phyloP scores from a whole-genome alignment of 2,888 invertebrate species.

The Andricus quercusramuli region DNA sequence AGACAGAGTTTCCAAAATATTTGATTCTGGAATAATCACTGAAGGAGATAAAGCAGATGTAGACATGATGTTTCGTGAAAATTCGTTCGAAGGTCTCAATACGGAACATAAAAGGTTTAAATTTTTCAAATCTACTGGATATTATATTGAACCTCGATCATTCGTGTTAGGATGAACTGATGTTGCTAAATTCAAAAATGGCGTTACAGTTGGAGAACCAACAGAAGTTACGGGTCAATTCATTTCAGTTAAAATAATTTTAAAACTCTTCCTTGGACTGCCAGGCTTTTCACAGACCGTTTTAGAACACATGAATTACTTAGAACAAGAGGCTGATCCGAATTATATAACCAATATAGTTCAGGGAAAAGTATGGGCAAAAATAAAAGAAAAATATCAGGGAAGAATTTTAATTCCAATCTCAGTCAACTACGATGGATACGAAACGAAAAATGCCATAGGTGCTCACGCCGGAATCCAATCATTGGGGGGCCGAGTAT shows the following conservation, averaged over 20 bases:
- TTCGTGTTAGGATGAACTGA: neutral
- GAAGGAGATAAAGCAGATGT: neutral
- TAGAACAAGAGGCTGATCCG: neutral
- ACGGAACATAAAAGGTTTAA: neutral
- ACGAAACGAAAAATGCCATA: too few relatives aligned
- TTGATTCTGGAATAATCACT: neutral
- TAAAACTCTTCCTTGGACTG: too few relatives aligned
- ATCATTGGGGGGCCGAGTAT: too few relatives aligned
- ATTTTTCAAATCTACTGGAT: neutral
- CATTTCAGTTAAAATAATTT: too few relatives aligned
- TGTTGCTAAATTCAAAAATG: neutral
- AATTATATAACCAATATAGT: neutral
- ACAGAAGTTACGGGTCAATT: neutral
- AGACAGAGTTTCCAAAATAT: neutral
- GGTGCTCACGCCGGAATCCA: too few relatives aligned
- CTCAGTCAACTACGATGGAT: slow-evolving; percentile 16
- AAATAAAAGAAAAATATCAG: slow-evolving; percentile 12
- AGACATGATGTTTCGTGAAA: neutral
- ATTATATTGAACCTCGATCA: neutral
- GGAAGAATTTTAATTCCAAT: slow-evolving; percentile 18
- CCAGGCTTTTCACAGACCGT: neutral
- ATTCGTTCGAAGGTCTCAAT: neutral
- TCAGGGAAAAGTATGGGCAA: neutral
- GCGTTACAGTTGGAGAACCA: neutral
- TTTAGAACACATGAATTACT: neutral